Evolutionary conservation across 1,140 invertebrate genomes (phyloP), one percentile per base, ranked within the genome.

Genomic region (Brachionus calyciflorus): DNA sequence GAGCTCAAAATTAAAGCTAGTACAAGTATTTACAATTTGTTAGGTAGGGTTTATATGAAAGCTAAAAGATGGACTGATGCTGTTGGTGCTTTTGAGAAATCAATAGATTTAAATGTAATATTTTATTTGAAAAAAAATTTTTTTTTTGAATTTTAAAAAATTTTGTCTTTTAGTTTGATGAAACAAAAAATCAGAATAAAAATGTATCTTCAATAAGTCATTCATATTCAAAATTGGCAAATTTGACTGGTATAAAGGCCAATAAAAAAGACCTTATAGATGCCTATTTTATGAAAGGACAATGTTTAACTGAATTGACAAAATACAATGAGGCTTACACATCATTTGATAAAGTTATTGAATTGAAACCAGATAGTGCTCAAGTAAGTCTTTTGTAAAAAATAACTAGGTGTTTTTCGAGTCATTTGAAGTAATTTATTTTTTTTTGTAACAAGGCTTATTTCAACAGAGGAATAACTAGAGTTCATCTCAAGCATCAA

Each of bases 1-100:
- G 83, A 83, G 7, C 79, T 81, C 0, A 65, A 79, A 48, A 70
- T 78, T 3, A 82, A 82, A 76, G 81, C 83, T 1, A 77, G 79
- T 6, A 79, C 80, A 1, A 78, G 81, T 10, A 78, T 83, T 60
- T 84, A 81, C 77, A 82, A 83, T 80, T 69, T 85, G 55, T 80
- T 84, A 7, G 84, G 83, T 21, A 82, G 83, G 75, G 84, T 83
- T 10, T 81, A 83, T 78, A 85, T 85, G 83, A 85, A 85, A 73
- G 84, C 83, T 26, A 83, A 83, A 78, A 78, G 78, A 33, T 85
- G 81, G 78, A 80, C 80, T 30, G 80, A 84, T 76, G 83, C 83
- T 40, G 80, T 82, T 1, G 49, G 41, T 17, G 83, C 82, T 76
- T 85, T 85, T 76, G 77, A 82, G 14, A 78, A 79, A 41, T 83